Base-by-base conservation (phyloP, 2,888 invertebrate species). In the Fragum whitleyi region DNA sequence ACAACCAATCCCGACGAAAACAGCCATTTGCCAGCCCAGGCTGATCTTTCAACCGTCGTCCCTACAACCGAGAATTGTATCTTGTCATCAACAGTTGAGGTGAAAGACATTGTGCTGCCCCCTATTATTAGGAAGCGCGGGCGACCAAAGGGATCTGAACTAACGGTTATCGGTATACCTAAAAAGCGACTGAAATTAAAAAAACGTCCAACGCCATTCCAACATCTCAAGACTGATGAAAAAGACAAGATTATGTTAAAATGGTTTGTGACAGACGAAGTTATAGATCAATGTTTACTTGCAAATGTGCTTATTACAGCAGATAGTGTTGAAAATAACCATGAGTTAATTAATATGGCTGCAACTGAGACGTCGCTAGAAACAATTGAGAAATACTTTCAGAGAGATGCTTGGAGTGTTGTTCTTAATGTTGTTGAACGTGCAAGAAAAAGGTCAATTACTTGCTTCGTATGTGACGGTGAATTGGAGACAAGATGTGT, bases 91-190 rank as follows among this genome's bases (percentile, higher is more conserved):
- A 6, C 19, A 53, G 53, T 19, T 21, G 51, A 69, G 28, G 26
- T 69, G 5, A 16, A 19, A 28, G 53, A 69, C n/a, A 69, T 53
- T 21, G 16, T 29, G 5, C 55, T 69, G 32, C 69, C 69, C 11
- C 69, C 53, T 6, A 51, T 21, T 19, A 69, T 69, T 26, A 11
- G 11, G 28, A 69, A 53, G 53, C 51, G 69, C 21, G 68, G 68
- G 21, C 29, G 68, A 47, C 68, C 68, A 23, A 68, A 68, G 47
- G 68, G 68, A 7, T 68, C 68, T 9, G 68, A 68, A 47, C 53
- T 69, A 6, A 69, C 69, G 14, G 69, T 69, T n/a, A 69, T 69
- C 9, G 69, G 69, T 11, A 26, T 69, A 28, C 71, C 61, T 7
- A 72, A 39, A 42, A 72, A 72, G 26, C 1, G 59, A 39, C 29